Base-by-base conservation (phyloP, 2,888 invertebrate genomes). In the Sphinx pinastri region DNA sequence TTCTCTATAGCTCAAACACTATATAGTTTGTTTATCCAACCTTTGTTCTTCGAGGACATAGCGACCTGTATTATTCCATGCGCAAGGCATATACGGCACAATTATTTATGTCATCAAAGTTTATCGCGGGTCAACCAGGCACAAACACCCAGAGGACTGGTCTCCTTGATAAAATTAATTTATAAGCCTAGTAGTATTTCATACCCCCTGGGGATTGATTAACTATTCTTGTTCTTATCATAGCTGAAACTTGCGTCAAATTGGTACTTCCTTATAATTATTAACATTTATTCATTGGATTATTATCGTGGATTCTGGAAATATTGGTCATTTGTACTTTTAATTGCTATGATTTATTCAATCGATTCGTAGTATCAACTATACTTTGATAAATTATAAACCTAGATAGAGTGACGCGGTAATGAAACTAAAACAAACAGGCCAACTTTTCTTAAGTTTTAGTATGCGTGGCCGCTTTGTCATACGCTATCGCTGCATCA, bases 91-190 rank as follows among this genome's bases (percentile, higher is more conserved):
- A 76, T 76, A 74, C 77, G 77, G 79, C 77, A 81, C 78, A 78
- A 79, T 84, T 86, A 92, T 90, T 90, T 89, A 92, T 91, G 92
- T 89, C 91, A 89, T 88, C 89, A 91, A 88, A 89, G 87, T 88
- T 93, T 93, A 93, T 94, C 93, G 78, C 71, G 81, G 92, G 91
- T 90, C 92, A 88, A 74, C 76, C 79, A 77, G 77, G 82, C 88
- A 84, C 88, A 92, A 92, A 91, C 92, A 92, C 79, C 76, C 76
- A 81, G 75, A 81, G 81, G 79, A 81, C 81, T 80, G 76, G 79
- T 82, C 79, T 81, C 84, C 84, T 72, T 73, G 89, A 91, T 90
- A 89, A 84, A 71, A 73, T 68, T 76, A 78, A 87, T 85, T 86
- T 87, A 87, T 85, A 82, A 77, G 81, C 83, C 80, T 84, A 79